phyloP scores from a whole-genome alignment of 1,140 invertebrate species.

The Drosophila watanabei region DNA sequence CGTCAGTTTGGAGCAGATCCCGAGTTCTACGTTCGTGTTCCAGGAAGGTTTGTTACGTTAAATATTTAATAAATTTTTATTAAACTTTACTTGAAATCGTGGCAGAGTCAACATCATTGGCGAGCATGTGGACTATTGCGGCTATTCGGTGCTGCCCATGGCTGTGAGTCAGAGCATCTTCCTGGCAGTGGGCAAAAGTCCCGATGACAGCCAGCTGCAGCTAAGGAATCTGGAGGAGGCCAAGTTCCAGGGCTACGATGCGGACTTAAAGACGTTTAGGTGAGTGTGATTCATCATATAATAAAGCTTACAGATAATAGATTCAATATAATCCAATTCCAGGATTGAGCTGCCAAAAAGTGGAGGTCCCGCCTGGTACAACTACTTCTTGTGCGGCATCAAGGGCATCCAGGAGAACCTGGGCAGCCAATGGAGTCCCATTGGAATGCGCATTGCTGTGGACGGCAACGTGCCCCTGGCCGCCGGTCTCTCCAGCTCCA shows the following conservation, averaged over 20 bases:
- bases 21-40: slow-evolving; percentile 90
- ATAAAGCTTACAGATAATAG: not conserved
- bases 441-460: slow-evolving; percentile 91
- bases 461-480: slow-evolving; percentile 95
- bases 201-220: slow-evolving; percentile 85
- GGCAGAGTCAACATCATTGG: slow-evolving; percentile 98
- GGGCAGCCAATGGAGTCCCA: slow-evolving; percentile 82
- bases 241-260: slow-evolving; percentile 88
- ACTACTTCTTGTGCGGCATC: slow-evolving; percentile 97
- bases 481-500: slow-evolving; percentile 98
- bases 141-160: slow-evolving; percentile 99
- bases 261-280: slow-evolving; percentile 85
- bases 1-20: slow-evolving; percentile 86
- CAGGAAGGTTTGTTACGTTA: slow-evolving; percentile 90
- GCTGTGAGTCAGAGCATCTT: slow-evolving; percentile 97
- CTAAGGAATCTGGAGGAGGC: slow-evolving; percentile 89
- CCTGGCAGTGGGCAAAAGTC: slow-evolving; percentile 89
- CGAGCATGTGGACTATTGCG: slow-evolving; percentile 99
- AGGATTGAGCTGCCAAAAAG: slow-evolving; percentile 85
- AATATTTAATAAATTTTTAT: no score
- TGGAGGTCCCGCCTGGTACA: slow-evolving; percentile 93
- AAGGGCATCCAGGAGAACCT: slow-evolving; percentile 92
- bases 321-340: slow-evolving; percentile 15
- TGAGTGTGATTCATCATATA: slow-evolving; percentile 31
- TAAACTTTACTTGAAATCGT: not conserved